Conservation (phyloP, 2,113 vertebrate species). For the Psittacara wagleri region DNA sequence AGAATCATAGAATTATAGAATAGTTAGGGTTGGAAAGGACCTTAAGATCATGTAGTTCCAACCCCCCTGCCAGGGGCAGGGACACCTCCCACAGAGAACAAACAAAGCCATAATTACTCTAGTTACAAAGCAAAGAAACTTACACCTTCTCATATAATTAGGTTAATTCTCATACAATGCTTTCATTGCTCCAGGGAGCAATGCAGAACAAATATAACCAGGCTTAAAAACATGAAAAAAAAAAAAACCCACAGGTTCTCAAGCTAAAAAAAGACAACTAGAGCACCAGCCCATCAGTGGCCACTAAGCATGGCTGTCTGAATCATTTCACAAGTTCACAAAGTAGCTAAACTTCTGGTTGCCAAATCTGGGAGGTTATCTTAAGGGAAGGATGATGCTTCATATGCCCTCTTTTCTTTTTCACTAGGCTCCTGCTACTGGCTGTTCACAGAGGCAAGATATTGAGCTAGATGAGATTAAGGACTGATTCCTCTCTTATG, state of each 20-base stretch:
- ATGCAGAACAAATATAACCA: not conserved
- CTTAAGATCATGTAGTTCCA: too few relatives aligned
- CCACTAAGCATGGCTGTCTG: not conserved
- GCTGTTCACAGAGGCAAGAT: not conserved
- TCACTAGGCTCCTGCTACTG: not conserved
- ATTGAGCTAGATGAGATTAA: not conserved
- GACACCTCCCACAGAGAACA: not conserved
- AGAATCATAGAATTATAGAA: too few relatives aligned
- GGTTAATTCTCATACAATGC: not conserved
- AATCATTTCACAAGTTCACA: not conserved
- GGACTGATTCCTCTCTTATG: not conserved
- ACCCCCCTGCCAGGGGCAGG: too few relatives aligned
- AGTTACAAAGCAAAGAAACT: not conserved
- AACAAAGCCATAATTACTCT: not conserved
- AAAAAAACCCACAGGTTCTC: not conserved
- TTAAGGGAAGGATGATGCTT: not conserved
- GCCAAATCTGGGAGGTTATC: not conserved
- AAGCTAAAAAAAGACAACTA: not conserved
- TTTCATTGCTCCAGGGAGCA: not conserved
- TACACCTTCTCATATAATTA: not conserved
- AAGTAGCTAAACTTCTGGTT: not conserved
- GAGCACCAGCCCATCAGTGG: not conserved
- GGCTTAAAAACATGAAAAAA: not conserved
- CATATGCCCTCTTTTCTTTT: not conserved
- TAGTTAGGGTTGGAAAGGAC: too few relatives aligned